These are phyloP conservation scores for Bufo bufo DNA, from an alignment of 2,113 vertebrate species.

Conservation along the genomic window DNA sequence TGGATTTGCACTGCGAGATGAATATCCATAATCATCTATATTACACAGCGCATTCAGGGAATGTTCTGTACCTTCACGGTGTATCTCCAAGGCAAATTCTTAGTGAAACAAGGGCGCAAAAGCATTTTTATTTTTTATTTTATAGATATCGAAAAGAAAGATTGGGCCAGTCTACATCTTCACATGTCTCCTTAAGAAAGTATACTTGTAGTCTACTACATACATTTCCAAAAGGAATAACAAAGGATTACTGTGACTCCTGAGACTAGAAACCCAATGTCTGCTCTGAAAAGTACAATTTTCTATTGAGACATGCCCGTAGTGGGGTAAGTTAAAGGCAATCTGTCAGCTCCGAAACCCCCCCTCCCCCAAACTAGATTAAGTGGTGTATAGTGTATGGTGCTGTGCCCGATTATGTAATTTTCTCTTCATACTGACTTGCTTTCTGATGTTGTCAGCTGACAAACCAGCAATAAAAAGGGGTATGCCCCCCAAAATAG, in stretches of 20 bases:
- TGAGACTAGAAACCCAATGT: no score
- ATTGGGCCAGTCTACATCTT: not conserved
- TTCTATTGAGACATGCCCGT: no score
- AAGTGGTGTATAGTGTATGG: no score
- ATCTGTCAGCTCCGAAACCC: no score
- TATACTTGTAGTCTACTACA: not conserved
- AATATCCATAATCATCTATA: conserved; percentile 35
- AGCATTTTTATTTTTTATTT: not conserved
- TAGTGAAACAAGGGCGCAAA: not conserved
- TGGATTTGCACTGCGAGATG: conserved; percentile 5
- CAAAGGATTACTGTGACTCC: not conserved
- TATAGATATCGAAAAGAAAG: not conserved
- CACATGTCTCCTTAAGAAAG: not conserved
- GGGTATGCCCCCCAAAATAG: no score
- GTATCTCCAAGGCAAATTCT: not conserved
- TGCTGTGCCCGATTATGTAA: no score
- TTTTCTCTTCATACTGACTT: no score
- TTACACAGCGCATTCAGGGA: conserved; percentile 21
- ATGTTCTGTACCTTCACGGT: conserved; percentile 10
- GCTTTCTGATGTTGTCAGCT: no score
- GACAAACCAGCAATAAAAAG: no score
- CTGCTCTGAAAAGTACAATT: no score
- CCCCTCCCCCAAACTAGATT: no score
- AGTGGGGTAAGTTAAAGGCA: no score
- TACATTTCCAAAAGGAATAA: not conserved